phyloP scores from a whole-genome alignment of 2,113 vertebrate species.

The Zosterops borbonicus region DNA sequence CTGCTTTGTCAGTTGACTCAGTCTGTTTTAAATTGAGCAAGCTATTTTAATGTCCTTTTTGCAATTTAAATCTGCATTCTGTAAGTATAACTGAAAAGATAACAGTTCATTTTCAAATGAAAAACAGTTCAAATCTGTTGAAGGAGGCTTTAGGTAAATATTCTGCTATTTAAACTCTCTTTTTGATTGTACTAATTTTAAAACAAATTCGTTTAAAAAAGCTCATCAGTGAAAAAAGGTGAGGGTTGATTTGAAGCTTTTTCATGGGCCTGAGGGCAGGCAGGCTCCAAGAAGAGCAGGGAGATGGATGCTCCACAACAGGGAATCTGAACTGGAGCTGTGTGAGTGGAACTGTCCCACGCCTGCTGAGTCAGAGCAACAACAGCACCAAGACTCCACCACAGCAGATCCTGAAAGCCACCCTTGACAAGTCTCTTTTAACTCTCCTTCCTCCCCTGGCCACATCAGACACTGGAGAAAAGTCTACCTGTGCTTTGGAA shows the following conservation, averaged over 20 bases:
- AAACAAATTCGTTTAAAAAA: background rate
- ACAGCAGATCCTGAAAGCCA: background rate
- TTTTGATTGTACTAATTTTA: background rate
- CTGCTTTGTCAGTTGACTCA: constrained; percentile 56
- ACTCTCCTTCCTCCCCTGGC: background rate
- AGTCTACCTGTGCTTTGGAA: background rate
- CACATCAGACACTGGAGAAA: background rate
- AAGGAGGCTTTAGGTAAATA: background rate
- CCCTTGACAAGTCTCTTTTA: background rate
- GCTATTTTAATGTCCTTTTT: constrained; percentile 64
- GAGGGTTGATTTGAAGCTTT: background rate
- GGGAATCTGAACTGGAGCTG: background rate
- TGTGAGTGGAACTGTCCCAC: background rate
- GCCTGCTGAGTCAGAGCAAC: background rate
- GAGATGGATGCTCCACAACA: background rate
- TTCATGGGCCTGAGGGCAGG: background rate
- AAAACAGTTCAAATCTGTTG: background rate
- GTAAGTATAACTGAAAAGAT: constrained; percentile 39
- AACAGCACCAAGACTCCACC: rapidly evolving
- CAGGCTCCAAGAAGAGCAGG: background rate
- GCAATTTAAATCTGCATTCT: constrained; percentile 55
- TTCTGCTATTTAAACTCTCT: constrained; percentile 21
- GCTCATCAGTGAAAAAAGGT: background rate
- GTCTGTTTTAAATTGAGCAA: constrained; percentile 43
- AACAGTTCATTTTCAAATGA: constrained; percentile 35